Evolutionary conservation across 2,888 invertebrate species (phyloP).

Genomic region (Mythimna impura): DNA sequence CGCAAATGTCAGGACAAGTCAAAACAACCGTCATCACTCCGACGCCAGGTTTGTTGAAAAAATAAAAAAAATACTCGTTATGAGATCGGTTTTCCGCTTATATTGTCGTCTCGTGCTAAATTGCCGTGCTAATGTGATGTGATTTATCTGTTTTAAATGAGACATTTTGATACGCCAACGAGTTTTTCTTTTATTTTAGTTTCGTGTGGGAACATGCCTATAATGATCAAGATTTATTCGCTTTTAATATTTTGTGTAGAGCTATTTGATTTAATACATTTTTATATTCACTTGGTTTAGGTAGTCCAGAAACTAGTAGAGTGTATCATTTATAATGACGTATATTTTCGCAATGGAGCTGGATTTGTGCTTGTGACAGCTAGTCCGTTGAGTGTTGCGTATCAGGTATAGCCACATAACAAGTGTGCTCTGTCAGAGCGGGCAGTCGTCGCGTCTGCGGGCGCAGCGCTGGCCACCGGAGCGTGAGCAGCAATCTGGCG

Average conservation of each 20-base stretch:
- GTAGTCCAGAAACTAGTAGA: constrained; percentile 12
- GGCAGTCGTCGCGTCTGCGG: constrained; percentile 63
- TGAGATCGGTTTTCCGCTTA: constrained; percentile 69
- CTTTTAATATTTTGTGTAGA: constrained; percentile 3
- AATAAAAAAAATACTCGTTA: constrained; percentile 63
- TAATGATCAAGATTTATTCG: constrained; percentile 8
- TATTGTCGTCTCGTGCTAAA: constrained; percentile 76
- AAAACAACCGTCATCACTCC: constrained; percentile 89
- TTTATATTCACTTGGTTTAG: background rate
- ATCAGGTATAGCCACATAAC: constrained; percentile 49
- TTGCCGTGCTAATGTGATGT: constrained; percentile 78
- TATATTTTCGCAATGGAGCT: constrained; percentile 29
- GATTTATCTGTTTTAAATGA: constrained; percentile 72
- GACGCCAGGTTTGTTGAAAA: constrained; percentile 70
- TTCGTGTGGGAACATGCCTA: constrained; percentile 21
- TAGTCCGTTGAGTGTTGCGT: constrained; percentile 40
- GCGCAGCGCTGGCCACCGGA: constrained; percentile 69
- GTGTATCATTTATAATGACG: constrained; percentile 13
- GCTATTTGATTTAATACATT: background rate
- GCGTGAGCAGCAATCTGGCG: constrained; percentile 84
- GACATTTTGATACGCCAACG: constrained; percentile 49
- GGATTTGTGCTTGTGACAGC: constrained; percentile 29
- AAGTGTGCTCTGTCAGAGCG: constrained; percentile 56
- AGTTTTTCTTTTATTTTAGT: constrained; percentile 38
- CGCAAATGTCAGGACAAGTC: constrained; percentile 86